Evolutionary conservation across 2,888 invertebrate genomes (phyloP).

Genomic region (Oxytorus armatus): DNA sequence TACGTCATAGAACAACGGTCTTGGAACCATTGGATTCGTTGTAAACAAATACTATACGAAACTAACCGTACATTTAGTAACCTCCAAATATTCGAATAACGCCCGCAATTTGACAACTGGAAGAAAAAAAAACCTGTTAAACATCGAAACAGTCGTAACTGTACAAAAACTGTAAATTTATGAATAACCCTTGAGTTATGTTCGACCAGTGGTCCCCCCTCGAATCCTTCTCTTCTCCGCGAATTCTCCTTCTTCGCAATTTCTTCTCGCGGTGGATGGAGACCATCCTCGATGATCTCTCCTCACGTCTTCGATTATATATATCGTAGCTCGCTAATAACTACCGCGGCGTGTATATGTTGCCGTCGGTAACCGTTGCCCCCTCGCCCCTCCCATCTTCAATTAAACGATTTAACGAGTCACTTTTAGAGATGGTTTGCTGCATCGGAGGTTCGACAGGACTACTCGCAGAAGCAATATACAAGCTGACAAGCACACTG

Average conservation of each 20-base stretch:
- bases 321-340: constrained; percentile 73
- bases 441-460: constrained; percentile 46
- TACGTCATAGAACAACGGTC: no score
- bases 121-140: background rate
- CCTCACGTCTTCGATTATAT: constrained; percentile 52
- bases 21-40: no score
- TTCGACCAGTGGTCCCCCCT: constrained; percentile 40
- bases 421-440: constrained; percentile 64
- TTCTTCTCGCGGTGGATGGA: constrained; percentile 1
- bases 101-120: no score
- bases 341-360: constrained; percentile 57
- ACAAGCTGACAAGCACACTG: constrained; percentile 7
- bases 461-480: constrained; percentile 45
- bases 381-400: constrained; percentile 54
- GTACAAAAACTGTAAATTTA: constrained; percentile 5
- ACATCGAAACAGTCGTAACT: background rate
- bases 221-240: constrained; percentile 57
- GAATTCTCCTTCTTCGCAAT: constrained; percentile 52
- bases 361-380: constrained; percentile 45
- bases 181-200: constrained; percentile 45
- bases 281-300: constrained; percentile 40
- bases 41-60: no score
- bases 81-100: no score
- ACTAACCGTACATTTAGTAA: no score
- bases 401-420: constrained; percentile 71